Conservation (phyloP, 2,797 vertebrate species). For the Otolemur crassicaudatus region DNA sequence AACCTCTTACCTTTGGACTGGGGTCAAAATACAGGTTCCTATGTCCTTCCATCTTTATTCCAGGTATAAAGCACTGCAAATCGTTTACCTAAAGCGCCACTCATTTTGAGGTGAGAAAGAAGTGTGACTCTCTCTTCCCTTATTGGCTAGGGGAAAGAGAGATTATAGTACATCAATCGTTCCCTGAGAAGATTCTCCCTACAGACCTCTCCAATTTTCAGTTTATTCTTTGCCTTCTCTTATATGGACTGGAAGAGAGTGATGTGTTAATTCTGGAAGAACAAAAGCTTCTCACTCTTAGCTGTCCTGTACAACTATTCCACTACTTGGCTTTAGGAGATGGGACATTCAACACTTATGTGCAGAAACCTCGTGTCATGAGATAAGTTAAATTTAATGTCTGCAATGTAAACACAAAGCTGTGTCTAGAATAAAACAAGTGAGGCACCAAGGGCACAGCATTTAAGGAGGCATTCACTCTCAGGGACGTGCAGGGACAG, state of each 20-base stretch:
- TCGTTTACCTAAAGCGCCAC: background rate
- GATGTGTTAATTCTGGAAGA: background rate
- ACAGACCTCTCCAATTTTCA: background rate
- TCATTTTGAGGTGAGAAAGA: background rate
- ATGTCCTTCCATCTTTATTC: background rate
- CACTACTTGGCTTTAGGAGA: background rate
- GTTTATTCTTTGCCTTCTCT: background rate
- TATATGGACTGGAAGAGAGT: background rate
- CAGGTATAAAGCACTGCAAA: background rate
- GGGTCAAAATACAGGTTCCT: background rate
- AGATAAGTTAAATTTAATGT: background rate
- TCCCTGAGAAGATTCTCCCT: background rate
- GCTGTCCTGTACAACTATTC: background rate
- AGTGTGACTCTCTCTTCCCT: background rate
- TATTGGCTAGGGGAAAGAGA: background rate
- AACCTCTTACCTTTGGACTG: background rate
- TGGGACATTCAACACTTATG: background rate
- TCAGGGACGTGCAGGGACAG: background rate
- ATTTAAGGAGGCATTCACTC: background rate
- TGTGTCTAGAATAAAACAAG: background rate
- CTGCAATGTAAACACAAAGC: background rate
- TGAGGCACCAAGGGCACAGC: accelerated
- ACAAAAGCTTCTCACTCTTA: background rate
- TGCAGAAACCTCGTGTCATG: background rate
- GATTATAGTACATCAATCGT: background rate